Percentiles rank a stretch among this genome's conserved stretches.
These are phyloP conservation scores for Ambastaia sidthimunki DNA, from an alignment of 2,797 vertebrate species.

Conservation along the genomic window DNA sequence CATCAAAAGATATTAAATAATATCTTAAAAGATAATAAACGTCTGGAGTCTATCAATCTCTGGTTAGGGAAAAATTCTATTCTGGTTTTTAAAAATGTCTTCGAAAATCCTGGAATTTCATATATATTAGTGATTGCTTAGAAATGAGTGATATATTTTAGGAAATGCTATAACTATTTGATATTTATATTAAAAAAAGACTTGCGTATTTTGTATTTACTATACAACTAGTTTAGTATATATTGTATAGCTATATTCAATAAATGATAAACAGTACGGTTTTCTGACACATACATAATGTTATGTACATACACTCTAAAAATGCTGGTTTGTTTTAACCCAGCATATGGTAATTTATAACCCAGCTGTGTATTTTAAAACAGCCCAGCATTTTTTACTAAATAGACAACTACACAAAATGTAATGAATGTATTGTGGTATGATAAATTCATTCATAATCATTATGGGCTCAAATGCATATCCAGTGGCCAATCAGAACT, in stretches of 20 bases:
- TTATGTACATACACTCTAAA: too few relatives aligned
- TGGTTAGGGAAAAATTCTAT: background rate
- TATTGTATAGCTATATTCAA: background rate
- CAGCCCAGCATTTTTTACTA: background rate
- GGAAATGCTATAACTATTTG: background rate
- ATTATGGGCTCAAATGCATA: slow-evolving; percentile 16
- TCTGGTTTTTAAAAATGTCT: background rate
- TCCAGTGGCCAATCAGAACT: slow-evolving; percentile 46
- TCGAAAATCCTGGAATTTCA: slow-evolving; percentile 5
- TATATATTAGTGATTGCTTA: background rate
- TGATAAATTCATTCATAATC: slow-evolving; percentile 14
- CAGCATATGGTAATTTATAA: too few relatives aligned
- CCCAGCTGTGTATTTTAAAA: too few relatives aligned
- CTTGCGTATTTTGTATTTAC: background rate
- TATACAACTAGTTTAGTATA: too few relatives aligned
- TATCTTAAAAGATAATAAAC: slow-evolving; percentile 15
- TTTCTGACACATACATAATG: background rate
- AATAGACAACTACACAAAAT: background rate
- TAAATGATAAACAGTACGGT: background rate
- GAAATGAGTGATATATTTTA: background rate
- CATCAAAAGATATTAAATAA: slow-evolving; percentile 40
- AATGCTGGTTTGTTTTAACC: too few relatives aligned
- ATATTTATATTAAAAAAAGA: background rate
- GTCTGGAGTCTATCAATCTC: background rate
- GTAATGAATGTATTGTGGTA: background rate